phyloP scores from a whole-genome alignment of 2,113 vertebrate genomes.

The Calyptommatus sinebrachiatus region DNA sequence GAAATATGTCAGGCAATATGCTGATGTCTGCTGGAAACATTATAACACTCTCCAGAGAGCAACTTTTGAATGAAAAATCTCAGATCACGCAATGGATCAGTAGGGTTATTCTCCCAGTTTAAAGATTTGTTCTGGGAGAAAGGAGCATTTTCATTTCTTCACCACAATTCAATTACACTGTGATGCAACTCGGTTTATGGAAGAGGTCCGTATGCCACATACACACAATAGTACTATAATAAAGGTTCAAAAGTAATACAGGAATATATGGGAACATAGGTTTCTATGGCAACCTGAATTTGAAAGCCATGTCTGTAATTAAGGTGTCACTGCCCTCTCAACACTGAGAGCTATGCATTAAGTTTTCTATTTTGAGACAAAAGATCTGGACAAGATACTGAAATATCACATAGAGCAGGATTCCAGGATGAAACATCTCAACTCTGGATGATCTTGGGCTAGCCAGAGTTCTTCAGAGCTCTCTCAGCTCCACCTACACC shows the following conservation, averaged over 20 bases:
- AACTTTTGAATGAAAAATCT: neutral
- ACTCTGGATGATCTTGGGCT: no score
- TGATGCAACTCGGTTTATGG: constrained; percentile 1
- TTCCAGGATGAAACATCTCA: neutral
- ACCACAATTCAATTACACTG: constrained; percentile 1
- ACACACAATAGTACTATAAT: neutral
- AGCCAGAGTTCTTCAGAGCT: no score
- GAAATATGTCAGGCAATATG: no score
- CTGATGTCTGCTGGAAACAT: neutral
- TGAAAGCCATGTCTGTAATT: neutral
- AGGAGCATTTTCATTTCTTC: neutral
- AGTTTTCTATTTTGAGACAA: constrained; percentile 26
- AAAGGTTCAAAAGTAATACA: neutral
- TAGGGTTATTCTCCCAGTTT: neutral
- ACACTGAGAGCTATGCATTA: constrained; percentile 24
- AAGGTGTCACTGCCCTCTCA: constrained; percentile 12
- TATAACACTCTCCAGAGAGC: neutral
- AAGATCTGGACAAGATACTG: constrained; percentile 5
- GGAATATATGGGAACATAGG: neutral
- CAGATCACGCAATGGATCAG: neutral
- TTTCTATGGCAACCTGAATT: neutral
- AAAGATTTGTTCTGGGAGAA: neutral
- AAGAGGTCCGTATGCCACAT: neutral
- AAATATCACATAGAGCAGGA: neutral
- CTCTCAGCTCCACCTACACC: no score